These are phyloP conservation scores for Sebastiscus albofasciatus DNA, from an alignment of 2,797 vertebrate species.

Conservation along the genomic window DNA sequence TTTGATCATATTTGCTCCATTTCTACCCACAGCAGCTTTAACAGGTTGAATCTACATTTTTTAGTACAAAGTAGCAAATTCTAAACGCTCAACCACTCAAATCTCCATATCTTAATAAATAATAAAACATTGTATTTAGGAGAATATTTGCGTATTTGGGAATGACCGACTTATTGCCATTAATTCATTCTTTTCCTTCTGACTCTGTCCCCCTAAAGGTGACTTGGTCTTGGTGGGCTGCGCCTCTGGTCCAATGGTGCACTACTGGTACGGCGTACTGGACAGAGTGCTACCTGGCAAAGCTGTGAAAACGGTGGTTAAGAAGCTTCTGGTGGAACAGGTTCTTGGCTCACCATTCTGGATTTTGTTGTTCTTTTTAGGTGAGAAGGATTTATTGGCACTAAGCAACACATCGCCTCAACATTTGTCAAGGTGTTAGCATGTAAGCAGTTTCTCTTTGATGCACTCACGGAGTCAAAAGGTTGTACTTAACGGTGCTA, in stretches of 20 bases:
- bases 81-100: background rate
- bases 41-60: no score
- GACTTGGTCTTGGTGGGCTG: conserved; percentile 90
- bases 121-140: background rate
- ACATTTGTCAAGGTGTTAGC: background rate
- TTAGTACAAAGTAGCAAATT: no score
- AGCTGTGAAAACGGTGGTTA: conserved; percentile 78
- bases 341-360: conserved; percentile 86
- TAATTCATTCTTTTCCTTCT: background rate
- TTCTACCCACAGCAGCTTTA: no score
- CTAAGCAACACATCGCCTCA: background rate
- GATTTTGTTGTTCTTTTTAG: conserved; percentile 92
- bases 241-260: conserved; percentile 90
- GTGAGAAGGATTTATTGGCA: conserved; percentile 70
- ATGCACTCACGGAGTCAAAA: no score
- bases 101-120: background rate
- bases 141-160: background rate
- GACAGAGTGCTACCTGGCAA: conserved; percentile 82
- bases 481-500: no score
- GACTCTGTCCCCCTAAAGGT: conserved; percentile 66
- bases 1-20: no score
- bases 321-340: conserved; percentile 93
- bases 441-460: background rate
- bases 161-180: background rate
- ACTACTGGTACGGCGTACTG: conserved; percentile 93